Percentiles rank a stretch among this genome's conserved stretches.
phyloP scores from a whole-genome alignment of 2,113 vertebrate genomes.

The Scytalopus superciliaris region DNA sequence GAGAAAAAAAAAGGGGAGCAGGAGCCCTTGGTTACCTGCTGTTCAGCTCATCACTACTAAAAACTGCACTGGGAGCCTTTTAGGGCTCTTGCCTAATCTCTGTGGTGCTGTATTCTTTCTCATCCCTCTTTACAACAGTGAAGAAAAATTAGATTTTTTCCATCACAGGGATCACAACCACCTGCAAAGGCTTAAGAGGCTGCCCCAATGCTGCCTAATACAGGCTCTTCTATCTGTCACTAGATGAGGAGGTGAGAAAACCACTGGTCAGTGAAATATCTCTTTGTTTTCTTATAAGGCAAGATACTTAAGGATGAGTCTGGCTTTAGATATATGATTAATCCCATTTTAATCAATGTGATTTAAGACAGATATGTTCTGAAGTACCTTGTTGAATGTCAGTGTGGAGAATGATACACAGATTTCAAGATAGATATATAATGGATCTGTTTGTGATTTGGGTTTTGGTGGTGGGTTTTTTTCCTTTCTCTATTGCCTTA shows the following conservation, averaged over 20 bases:
- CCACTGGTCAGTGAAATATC: conserved; percentile 46
- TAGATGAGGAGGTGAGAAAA: conserved; percentile 37
- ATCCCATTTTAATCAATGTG: conserved; percentile 32
- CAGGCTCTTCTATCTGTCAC: background rate
- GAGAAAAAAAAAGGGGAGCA: background rate
- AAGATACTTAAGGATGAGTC: conserved; percentile 1
- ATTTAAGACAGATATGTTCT: conserved; percentile 8
- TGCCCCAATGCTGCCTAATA: background rate
- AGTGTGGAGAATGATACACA: background rate
- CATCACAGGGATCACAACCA: conserved; percentile 40
- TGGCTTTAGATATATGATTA: conserved; percentile 16
- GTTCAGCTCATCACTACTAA: background rate
- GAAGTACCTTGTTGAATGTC: conserved; percentile 1
- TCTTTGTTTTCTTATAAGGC: conserved; percentile 39
- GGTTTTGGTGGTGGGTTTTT: background rate
- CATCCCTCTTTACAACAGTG: conserved; percentile 25
- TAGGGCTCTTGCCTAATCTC: conserved; percentile 37
- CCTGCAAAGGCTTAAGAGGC: conserved; percentile 62
- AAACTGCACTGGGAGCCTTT: background rate
- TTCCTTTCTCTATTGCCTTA: background rate
- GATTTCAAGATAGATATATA: background rate
- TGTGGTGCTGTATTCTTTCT: conserved; percentile 41
- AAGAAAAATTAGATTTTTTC: conserved; percentile 56
- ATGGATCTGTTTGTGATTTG: background rate
- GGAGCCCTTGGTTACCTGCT: background rate